Conservation (phyloP, 2,797 vertebrate genomes). For the Protosalanx chinensis region DNA sequence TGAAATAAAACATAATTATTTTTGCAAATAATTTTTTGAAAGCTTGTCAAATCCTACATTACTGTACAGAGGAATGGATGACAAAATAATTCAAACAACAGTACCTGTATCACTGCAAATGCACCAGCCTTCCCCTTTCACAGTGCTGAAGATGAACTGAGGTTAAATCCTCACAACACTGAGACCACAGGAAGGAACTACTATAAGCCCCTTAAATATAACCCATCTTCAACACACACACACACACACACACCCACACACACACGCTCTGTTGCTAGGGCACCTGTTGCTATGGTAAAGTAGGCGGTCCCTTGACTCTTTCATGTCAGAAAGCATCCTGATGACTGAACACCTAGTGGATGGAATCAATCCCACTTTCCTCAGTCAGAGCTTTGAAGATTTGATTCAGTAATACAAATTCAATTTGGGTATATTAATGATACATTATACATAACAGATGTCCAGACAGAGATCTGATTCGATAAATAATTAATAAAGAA, state of each 20-base stretch:
- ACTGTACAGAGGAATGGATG: no score
- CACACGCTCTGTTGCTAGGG: slow-evolving; percentile 40
- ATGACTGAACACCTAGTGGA: neutral
- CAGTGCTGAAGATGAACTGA: slow-evolving; percentile 18
- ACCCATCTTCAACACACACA: slow-evolving; percentile 7
- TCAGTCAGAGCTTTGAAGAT: slow-evolving; percentile 8
- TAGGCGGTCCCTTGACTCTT: slow-evolving; percentile 15
- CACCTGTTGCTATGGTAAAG: slow-evolving; percentile 26
- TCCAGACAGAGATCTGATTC: neutral
- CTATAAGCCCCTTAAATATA: slow-evolving; percentile 32
- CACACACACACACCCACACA: neutral
- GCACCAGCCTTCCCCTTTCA: neutral
- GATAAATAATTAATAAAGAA: neutral
- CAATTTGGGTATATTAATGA: neutral
- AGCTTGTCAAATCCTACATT: neutral
- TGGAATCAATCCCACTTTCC: neutral
- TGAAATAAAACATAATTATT: no score
- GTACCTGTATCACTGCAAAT: slow-evolving; percentile 10
- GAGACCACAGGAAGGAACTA: neutral
- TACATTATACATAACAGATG: neutral
- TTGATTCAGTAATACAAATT: neutral
- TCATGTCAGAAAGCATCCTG: slow-evolving; percentile 4
- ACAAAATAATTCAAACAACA: no score
- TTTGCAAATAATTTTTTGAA: neutral
- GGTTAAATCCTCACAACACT: neutral